phyloP scores from a whole-genome alignment of 2,113 vertebrate species.

The Zosterops pallidus region DNA sequence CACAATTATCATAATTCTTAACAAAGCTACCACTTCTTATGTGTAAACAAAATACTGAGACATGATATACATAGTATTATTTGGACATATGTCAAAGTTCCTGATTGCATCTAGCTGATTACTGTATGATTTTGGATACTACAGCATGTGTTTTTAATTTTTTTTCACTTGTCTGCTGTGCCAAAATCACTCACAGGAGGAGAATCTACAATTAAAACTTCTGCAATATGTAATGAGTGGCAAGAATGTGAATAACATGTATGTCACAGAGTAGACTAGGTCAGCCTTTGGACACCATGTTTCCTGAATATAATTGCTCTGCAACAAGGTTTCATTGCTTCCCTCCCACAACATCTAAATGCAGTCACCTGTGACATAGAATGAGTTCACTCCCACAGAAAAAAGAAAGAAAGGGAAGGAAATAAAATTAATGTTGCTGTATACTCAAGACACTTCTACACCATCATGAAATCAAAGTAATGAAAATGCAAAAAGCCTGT shows the following conservation, averaged over 20 bases:
- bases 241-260: not conserved
- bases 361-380: not conserved
- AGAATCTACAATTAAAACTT: not conserved
- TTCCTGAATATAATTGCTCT: not conserved
- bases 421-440: not conserved
- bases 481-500: not conserved
- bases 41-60: not conserved
- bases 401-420: not conserved
- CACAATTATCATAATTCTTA: not conserved
- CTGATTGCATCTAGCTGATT: not conserved
- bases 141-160: not conserved
- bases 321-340: not conserved
- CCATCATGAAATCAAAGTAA: not conserved
- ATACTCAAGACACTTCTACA: not conserved
- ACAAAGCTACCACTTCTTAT: not conserved
- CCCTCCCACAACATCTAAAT: not conserved
- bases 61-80: not conserved
- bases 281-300: not conserved
- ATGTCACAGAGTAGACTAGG: not conserved
- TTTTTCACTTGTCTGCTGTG: not conserved
- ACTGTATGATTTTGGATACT: not conserved
- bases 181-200: not conserved
- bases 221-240: not conserved
- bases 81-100: not conserved
- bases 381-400: not conserved